Base-by-base conservation (phyloP, 2,797 vertebrate genomes). In the Miichthys miiuy region DNA sequence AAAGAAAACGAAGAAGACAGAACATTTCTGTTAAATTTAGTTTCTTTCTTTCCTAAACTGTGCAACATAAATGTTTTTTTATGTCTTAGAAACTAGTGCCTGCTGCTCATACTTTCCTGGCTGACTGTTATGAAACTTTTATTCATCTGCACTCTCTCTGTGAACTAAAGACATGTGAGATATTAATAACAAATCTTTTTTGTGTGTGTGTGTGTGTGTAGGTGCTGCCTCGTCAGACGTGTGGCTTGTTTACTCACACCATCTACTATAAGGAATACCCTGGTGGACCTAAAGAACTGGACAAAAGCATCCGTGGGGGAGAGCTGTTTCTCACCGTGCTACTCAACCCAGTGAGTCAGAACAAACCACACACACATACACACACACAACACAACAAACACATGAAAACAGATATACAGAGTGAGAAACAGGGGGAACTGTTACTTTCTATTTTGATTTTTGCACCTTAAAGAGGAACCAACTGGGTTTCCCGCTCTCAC, bases 221-320 rank as follows among this genome's bases (percentile, higher is more conserved):
- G 98, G 98, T 99, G 77, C 96, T 99, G 80, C 97, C 98, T 83
- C 97, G 98, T 57, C 98, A 99, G 94, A 99, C 98, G 18, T 99
- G 98, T 81, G 98, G 98, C 80, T 93, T 99, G 88, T 99, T 99
- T 91, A 99, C 98, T 42, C 98, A 99, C 88, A 99, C 98, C 72
- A 99, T 99, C 94, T 99, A 98, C 96, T 98, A 99, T 93, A 98
- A 98, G 92, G 97, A 99, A 77, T 99, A 99, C 80, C 98, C 98
- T 6, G 98, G 98, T 10, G 97, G 98, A 46, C 96, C 98, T 62
- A 97, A 96, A 83, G 98, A 99, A 91, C 89, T 99, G 94, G 97
- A 99, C 94, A 98, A 96, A 95, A 99, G 98, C 82, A 98, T 99
- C 89, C 93, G 68, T 89, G 98, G 98, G 84, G 98, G 98, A 81